Percentiles rank a stretch among this genome's conserved stretches.
Evolutionary conservation across 2,113 vertebrate genomes (phyloP).

Genomic region (Osmerus eperlanus): DNA sequence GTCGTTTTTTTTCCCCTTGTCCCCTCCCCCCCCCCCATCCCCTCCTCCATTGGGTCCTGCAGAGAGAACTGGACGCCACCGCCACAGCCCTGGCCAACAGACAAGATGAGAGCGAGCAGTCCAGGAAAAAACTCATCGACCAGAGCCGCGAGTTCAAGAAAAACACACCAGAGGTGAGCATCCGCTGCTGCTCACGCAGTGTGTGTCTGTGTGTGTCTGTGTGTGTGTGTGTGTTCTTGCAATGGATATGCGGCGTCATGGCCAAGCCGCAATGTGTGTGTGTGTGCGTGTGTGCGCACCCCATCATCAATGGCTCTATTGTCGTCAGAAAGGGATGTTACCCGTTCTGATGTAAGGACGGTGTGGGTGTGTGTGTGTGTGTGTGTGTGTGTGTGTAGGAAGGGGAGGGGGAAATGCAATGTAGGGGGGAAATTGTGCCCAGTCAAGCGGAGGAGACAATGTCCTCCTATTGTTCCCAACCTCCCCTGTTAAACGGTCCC

Average conservation of each 20-base stretch:
- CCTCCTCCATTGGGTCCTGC: conserved; percentile 25
- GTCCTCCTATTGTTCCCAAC: conserved; percentile 15
- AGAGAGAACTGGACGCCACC: conserved; percentile 88
- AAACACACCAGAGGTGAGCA: conserved; percentile 88
- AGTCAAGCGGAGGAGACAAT: conserved; percentile 17
- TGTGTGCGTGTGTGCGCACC: conserved; percentile 1
- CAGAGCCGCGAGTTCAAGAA: conserved; percentile 92
- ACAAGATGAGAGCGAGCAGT: conserved; percentile 92
- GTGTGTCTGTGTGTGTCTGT: neutral
- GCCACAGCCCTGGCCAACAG: conserved; percentile 85
- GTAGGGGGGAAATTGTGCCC: conserved; percentile 11
- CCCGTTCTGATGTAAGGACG: neutral
- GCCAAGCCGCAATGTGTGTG: neutral
- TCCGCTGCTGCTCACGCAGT: neutral
- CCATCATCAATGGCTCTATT: conserved; percentile 22
- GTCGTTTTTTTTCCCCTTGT: conserved; percentile 17
- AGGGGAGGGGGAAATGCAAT: neutral
- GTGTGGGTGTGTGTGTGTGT: neutral
- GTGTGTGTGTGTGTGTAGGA: neutral
- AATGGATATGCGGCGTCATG: neutral
- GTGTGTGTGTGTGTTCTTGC: neutral
- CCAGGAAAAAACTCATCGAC: conserved; percentile 88
- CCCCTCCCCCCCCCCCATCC: neutral
- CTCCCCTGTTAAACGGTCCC: neutral
- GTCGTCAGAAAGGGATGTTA: neutral